Conservation (phyloP, 1,140 invertebrate genomes). For the Heterodera schachtii region DNA sequence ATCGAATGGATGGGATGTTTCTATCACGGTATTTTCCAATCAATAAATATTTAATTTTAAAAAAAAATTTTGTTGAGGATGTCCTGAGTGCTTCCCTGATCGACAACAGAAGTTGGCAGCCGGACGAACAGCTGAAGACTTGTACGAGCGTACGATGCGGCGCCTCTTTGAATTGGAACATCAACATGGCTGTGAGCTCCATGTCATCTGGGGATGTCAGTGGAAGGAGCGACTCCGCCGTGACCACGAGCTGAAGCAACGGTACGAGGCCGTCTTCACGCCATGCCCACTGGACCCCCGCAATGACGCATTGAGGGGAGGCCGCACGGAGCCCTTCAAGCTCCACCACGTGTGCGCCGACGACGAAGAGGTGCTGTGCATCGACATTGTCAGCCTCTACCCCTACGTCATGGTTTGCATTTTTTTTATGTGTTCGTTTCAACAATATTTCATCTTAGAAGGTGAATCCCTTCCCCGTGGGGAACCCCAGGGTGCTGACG, state of each 20-base stretch:
- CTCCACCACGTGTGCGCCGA: no score
- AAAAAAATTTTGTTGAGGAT: background rate
- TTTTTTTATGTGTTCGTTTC: no score
- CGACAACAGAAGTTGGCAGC: background rate
- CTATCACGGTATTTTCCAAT: background rate
- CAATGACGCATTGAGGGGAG: background rate
- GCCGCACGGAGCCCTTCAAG: no score
- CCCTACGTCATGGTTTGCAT: no score
- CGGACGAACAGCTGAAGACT: conserved; percentile 13
- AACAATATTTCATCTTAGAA: background rate
- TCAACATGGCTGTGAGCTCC: background rate
- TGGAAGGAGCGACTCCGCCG: background rate
- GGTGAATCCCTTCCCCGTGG: background rate
- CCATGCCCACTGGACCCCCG: background rate
- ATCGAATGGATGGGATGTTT: conserved; percentile 27
- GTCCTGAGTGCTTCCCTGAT: conserved; percentile 14
- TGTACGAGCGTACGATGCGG: background rate
- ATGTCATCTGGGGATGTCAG: conserved; percentile 8
- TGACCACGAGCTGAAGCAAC: background rate
- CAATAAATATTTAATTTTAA: background rate
- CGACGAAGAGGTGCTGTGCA: no score
- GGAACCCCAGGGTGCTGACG: background rate
- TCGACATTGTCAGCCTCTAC: no score
- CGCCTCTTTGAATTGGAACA: conserved; percentile 3
- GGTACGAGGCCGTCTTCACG: background rate